Conservation (phyloP, 2,113 vertebrate species). For the Cyprinus carpio region DNA sequence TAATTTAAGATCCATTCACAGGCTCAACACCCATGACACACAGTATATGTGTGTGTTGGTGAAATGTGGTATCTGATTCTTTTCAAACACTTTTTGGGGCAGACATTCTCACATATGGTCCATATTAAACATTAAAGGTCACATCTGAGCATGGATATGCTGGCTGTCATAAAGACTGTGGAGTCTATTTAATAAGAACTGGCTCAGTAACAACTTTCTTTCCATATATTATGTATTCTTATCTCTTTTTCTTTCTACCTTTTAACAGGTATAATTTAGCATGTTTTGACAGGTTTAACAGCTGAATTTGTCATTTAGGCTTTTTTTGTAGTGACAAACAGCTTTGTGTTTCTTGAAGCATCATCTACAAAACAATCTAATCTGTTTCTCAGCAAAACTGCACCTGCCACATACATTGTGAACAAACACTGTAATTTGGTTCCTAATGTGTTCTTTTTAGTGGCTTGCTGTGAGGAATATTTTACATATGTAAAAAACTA, state of each 20-base stretch:
- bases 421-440: background rate
- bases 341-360: background rate
- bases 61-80: background rate
- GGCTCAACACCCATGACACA: background rate
- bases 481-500: background rate
- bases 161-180: background rate
- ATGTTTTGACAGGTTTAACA: background rate
- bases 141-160: background rate
- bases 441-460: background rate
- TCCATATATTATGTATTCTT: background rate
- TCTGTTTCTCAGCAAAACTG: background rate
- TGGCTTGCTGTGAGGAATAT: background rate
- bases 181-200: background rate
- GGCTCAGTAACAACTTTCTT: background rate
- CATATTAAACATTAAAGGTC: conserved; percentile 2
- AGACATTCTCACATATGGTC: background rate
- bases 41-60: background rate
- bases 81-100: background rate
- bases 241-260: background rate
- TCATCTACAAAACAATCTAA: background rate
- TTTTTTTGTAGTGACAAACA: background rate
- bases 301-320: background rate
- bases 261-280: background rate
- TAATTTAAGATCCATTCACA: background rate
- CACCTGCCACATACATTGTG: background rate